Evolutionary conservation across 2,797 vertebrate genomes (phyloP).

Genomic region (Ciconia nigra): DNA sequence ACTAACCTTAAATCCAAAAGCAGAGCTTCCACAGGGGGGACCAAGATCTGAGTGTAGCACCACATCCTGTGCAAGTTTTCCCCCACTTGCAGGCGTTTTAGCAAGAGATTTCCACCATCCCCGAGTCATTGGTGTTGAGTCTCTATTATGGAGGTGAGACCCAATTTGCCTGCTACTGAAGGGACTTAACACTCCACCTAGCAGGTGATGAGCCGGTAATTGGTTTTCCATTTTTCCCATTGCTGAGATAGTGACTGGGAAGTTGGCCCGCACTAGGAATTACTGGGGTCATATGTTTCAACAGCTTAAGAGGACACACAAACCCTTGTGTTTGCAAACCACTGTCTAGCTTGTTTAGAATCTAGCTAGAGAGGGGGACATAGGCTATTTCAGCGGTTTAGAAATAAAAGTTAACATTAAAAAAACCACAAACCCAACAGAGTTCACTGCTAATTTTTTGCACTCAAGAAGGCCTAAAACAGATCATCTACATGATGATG

Average conservation of each 20-base stretch:
- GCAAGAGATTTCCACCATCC: background rate
- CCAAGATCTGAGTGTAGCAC: background rate
- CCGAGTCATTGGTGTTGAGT: background rate
- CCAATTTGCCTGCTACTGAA: fast-evolving
- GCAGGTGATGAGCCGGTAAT: background rate
- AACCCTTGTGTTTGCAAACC: background rate
- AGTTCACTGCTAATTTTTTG: background rate
- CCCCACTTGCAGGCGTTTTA: background rate
- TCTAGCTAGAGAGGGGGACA: background rate
- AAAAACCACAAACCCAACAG: background rate
- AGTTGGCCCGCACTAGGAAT: background rate
- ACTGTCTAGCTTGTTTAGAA: background rate
- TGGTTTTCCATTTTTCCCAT: background rate
- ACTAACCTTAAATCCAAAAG: background rate
- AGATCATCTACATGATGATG: background rate
- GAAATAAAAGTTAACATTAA: background rate
- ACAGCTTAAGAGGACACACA: background rate
- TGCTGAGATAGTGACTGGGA: background rate
- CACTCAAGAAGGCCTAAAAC: background rate
- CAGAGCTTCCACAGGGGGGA: background rate
- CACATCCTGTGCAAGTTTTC: background rate
- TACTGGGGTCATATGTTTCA: background rate
- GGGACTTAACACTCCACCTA: background rate
- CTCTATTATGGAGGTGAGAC: background rate
- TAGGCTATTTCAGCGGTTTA: background rate